Evolutionary conservation across 2,797 vertebrate genomes (phyloP).

Genomic region (Manis javanica): DNA sequence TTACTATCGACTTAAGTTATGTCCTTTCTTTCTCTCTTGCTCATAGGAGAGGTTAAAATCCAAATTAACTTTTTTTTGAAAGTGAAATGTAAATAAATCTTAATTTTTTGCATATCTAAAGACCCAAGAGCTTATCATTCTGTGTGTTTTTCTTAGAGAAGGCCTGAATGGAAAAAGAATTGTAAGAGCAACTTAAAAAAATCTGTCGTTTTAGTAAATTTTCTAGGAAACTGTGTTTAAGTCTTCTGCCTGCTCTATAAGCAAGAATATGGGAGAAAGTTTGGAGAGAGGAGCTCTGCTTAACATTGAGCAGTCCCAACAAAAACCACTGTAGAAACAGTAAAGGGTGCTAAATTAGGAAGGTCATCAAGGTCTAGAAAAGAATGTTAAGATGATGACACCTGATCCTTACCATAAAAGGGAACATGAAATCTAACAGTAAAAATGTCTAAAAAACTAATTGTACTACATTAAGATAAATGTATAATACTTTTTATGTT

Average conservation of each 20-base stretch:
- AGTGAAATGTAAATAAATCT: background rate
- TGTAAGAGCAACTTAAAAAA: background rate
- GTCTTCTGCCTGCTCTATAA: background rate
- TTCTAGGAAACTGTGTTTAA: background rate
- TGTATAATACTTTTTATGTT: background rate
- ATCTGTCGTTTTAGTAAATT: background rate
- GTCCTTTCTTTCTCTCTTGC: background rate
- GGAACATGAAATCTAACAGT: background rate
- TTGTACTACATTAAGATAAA: constrained; percentile 1
- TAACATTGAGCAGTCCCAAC: background rate
- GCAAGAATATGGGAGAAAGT: background rate
- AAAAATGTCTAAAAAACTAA: constrained; percentile 11
- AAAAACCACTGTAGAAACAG: background rate
- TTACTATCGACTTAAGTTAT: background rate
- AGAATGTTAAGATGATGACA: background rate
- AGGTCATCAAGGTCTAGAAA: background rate
- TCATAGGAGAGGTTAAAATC: background rate
- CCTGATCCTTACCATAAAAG: constrained; percentile 12
- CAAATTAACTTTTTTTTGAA: constrained; percentile 12
- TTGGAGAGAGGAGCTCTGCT: background rate
- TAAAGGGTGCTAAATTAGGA: background rate
- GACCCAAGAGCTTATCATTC: background rate
- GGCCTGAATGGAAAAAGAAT: constrained; percentile 17
- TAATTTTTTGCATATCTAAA: constrained; percentile 19
- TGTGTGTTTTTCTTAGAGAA: constrained; percentile 45